Evolutionary conservation across 2,113 vertebrate species (phyloP).

Genomic region (Carassius auratus): DNA sequence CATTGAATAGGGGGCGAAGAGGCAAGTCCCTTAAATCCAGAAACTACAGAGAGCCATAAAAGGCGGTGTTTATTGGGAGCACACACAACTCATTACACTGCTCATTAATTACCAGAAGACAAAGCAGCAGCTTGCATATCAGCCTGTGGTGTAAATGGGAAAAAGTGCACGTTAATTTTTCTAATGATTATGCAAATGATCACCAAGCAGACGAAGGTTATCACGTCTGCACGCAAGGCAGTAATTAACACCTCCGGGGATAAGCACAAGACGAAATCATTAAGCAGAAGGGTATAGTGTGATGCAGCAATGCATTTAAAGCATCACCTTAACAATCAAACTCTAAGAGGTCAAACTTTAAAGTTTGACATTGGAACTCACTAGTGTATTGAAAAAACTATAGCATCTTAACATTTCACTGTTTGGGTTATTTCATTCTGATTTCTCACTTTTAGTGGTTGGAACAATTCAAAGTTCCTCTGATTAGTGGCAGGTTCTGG

Average conservation of each 20-base stretch:
- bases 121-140: conserved; percentile 23
- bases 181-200: conserved; percentile 53
- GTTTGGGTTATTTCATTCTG: background rate
- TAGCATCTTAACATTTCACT: background rate
- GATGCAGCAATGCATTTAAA: conserved; percentile 24
- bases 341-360: background rate
- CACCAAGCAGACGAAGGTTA: conserved; percentile 29
- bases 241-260: conserved; percentile 46
- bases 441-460: background rate
- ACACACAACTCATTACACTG: conserved; percentile 29
- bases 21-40: conserved; percentile 14
- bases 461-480: too few species aligned
- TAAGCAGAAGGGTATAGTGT: conserved; percentile 17
- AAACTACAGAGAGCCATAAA: conserved; percentile 4
- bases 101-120: conserved; percentile 30
- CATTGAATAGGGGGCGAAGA: background rate
- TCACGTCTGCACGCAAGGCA: conserved; percentile 30
- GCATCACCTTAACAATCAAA: conserved; percentile 22
- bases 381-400: background rate
- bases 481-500: too few species aligned
- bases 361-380: background rate
- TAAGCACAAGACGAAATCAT: conserved; percentile 21
- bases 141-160: conserved; percentile 20
- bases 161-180: conserved; percentile 19
- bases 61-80: background rate